Base-by-base conservation (phyloP, 2,797 vertebrate species). In the Hafferia zeledoni region DNA sequence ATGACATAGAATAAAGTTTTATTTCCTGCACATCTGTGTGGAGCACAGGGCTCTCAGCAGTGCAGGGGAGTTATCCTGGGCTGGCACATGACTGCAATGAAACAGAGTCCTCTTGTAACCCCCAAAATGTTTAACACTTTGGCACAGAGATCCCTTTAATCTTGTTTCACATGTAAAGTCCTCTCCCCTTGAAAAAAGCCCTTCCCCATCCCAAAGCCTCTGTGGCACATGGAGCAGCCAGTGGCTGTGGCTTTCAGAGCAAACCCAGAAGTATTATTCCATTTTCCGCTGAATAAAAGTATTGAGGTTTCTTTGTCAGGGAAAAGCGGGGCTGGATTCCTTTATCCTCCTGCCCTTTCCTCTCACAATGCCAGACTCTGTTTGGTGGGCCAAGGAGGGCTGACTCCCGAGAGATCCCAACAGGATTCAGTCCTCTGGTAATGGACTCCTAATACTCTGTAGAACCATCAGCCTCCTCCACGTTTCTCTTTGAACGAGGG, bases 401-500 rank as follows among this genome's bases (percentile, higher is more conserved):
- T 52, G 61, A 20, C 52, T 96, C 95, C 96, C 90, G 2, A 19
- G 92, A 93, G 93, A 89, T 96, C 97, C 94, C 33, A 14, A 27
- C 81, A 85, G 88, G 97, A 94, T 94, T 75, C 89, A 67, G 95
- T 68, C 81, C 91, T 93, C 82, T 83, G 77, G 95, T 95, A 97
- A 97, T 94, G 92, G 94, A 96, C 94, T 95, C 95, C 83, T 87
- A 84, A 93, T 63, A 89, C 92, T 76, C 70, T 44, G 90, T 13
- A 52, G 78, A 91, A 89, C 31, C 93, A 23, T 91, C 97, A 96
- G 94, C 97, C 96, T 98, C 97, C 95, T 93, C 88, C 94, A 83
- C 69, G 5, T 87, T 93, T 96, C 96, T 72, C 98, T 98, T 98
- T 98, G 97, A 98, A 98, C 69, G 94, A 96, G 97, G 97, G 87